Percentiles rank a stretch among this genome's conserved stretches.
phyloP scores from a whole-genome alignment of 2,113 vertebrate genomes.

The Tachuris rubrigastra region DNA sequence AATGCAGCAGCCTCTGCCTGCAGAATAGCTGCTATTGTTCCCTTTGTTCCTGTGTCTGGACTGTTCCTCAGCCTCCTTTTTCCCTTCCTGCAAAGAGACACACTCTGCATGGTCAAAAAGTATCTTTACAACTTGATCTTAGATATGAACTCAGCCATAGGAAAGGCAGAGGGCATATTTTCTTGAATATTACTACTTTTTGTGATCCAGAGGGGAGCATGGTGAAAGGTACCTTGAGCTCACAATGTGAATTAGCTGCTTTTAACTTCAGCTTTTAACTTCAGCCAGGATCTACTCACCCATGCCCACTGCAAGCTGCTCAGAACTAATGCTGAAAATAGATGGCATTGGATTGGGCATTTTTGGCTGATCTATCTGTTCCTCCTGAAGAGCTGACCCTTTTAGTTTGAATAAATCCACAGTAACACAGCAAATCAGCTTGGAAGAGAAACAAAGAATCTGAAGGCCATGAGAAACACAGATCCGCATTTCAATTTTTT shows the following conservation, averaged over 20 bases:
- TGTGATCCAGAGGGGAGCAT: background rate
- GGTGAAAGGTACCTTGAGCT: background rate
- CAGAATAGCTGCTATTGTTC: constrained; percentile 35
- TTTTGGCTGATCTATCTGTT: background rate
- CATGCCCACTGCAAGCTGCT: background rate
- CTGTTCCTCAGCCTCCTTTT: background rate
- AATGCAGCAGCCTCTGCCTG: constrained; percentile 6
- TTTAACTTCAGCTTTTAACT: background rate
- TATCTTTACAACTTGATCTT: background rate
- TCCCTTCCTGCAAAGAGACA: background rate
- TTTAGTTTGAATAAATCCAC: background rate
- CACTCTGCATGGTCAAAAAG: background rate
- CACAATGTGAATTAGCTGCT: background rate
- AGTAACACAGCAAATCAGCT: background rate
- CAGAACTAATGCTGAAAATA: background rate
- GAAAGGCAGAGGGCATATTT: background rate
- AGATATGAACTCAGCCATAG: background rate
- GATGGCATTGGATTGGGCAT: background rate
- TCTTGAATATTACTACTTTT: background rate
- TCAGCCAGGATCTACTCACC: background rate
- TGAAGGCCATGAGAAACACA: background rate
- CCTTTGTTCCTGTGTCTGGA: background rate
- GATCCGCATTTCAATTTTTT: background rate
- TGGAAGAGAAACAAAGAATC: constrained; percentile 20
- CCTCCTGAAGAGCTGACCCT: background rate